A percentile compares a stretch with the other conserved stretches of the same genome.
These are phyloP conservation scores for Xenopus borealis DNA, from an alignment of 2,113 vertebrate genomes.

Conservation along the genomic window DNA sequence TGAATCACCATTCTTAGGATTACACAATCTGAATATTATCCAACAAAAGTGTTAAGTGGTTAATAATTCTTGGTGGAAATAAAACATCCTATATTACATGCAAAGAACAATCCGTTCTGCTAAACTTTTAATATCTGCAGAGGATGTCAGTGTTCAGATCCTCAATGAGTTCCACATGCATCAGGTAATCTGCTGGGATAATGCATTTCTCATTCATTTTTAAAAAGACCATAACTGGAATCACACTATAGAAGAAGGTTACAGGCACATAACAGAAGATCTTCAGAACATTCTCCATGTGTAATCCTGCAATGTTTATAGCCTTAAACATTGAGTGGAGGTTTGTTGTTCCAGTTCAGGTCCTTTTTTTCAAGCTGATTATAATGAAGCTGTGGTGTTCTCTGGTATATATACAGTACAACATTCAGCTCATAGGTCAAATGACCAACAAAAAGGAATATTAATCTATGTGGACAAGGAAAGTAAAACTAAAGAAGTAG, in stretches of 20 bases:
- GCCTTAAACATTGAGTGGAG: no score
- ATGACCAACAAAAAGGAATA: no score
- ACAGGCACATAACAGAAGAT: background rate
- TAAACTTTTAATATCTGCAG: constrained; percentile 11
- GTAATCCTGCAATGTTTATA: background rate
- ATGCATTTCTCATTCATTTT: background rate
- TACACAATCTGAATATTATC: no score
- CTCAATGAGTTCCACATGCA: constrained; percentile 19
- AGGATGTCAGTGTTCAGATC: background rate
- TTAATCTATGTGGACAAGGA: no score
- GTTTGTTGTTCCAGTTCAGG: no score
- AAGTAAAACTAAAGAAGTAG: no score
- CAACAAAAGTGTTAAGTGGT: background rate
- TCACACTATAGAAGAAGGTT: background rate
- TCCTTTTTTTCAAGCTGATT: no score
- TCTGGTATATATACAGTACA: no score
- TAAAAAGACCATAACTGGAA: no score
- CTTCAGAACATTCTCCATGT: background rate
- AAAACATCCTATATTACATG: constrained; percentile 2
- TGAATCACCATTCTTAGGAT: no score
- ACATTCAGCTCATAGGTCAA: no score
- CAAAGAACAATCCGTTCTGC: constrained; percentile 16
- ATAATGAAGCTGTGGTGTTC: no score
- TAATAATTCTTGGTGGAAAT: background rate
- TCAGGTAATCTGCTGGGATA: background rate